Conservation (phyloP, 2,888 invertebrate species). For the Diadromus collaris region DNA sequence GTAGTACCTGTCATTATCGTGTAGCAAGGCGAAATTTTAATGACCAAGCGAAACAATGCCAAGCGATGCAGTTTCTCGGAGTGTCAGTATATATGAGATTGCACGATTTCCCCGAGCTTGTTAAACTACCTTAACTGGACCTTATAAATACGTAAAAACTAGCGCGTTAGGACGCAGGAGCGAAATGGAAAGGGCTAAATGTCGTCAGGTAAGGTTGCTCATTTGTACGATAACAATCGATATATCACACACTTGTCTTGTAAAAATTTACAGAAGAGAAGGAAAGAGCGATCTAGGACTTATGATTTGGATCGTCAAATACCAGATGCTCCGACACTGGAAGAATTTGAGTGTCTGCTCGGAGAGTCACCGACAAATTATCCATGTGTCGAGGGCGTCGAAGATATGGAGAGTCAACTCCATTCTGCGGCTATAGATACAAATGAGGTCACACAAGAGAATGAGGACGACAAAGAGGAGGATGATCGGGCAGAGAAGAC, state of each 20-base stretch:
- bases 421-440: constrained; percentile 78
- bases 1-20: not conserved
- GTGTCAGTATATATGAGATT: not conserved
- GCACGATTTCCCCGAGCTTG: not conserved
- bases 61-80: not conserved
- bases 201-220: constrained; percentile 32
- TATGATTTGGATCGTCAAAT: constrained; percentile 72
- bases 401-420: constrained; percentile 78
- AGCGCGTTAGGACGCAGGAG: not conserved
- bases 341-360: constrained; percentile 78
- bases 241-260: not conserved
- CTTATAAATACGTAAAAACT: not conserved
- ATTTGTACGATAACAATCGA: not conserved
- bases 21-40: not conserved
- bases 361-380: constrained; percentile 78
- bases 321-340: constrained; percentile 78
- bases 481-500: too few species aligned
- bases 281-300: constrained; percentile 71
- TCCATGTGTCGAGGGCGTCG: constrained; percentile 77
- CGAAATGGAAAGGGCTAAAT: constrained; percentile 49
- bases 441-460: constrained; percentile 73
- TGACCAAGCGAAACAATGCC: not conserved
- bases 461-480: too few species aligned
- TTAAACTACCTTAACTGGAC: not conserved
- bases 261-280: constrained; percentile 69